A percentile compares a stretch with the other conserved stretches of the same genome.
Evolutionary conservation across 1,140 invertebrate species (phyloP).

Genomic region (Temnothorax nylanderi): DNA sequence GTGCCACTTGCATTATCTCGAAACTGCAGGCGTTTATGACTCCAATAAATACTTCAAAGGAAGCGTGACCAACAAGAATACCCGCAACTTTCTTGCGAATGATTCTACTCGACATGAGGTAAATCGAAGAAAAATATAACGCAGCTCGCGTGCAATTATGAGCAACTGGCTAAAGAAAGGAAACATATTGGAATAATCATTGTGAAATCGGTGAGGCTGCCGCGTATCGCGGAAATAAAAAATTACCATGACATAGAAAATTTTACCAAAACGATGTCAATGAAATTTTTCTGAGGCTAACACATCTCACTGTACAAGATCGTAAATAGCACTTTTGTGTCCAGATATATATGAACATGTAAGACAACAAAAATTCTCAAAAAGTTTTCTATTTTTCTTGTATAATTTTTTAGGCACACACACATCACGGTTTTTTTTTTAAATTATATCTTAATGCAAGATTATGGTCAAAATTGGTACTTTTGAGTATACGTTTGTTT

Average conservation of each 20-base stretch:
- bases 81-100: slow-evolving; percentile 20
- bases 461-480: background rate
- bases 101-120: slow-evolving; percentile 25
- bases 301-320: background rate
- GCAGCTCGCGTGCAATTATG: slow-evolving; percentile 53
- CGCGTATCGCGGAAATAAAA: background rate
- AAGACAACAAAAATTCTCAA: background rate
- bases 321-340: background rate
- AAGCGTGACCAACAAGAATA: background rate
- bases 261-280: slow-evolving; percentile 3
- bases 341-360: background rate
- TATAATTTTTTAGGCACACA: background rate
- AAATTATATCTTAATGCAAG: background rate
- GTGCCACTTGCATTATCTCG: slow-evolving; percentile 2
- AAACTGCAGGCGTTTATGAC: slow-evolving; percentile 39
- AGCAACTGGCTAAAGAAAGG: slow-evolving; percentile 44
- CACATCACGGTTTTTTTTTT: background rate
- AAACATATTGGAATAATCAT: slow-evolving; percentile 21
- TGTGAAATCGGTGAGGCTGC: background rate
- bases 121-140: slow-evolving; percentile 50
- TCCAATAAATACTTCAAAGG: slow-evolving; percentile 27
- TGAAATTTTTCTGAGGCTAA: background rate
- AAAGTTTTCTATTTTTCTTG: background rate
- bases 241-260: slow-evolving; percentile 19
- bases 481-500: too few relatives aligned